Evolutionary conservation across 2,888 invertebrate species (phyloP).

Genomic region (Amphimallon solstitiale): DNA sequence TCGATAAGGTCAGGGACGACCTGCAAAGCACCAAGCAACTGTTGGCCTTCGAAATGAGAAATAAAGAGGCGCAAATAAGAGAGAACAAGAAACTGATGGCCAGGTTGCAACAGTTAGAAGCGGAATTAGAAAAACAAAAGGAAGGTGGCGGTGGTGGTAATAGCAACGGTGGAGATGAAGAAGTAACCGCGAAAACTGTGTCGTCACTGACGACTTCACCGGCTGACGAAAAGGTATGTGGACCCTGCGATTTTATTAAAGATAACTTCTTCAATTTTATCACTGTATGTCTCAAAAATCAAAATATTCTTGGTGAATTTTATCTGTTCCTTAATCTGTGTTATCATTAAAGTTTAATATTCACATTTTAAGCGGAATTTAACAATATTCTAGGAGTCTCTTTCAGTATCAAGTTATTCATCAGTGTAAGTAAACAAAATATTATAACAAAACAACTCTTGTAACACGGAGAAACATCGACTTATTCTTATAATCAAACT

Average conservation of each 20-base stretch:
- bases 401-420: no score
- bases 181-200: constrained; percentile 18
- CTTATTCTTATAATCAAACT: neutral
- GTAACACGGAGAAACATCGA: no score
- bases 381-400: no score
- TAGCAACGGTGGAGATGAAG: neutral
- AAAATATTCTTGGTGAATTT: neutral
- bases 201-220: constrained; percentile 41
- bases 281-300: no score
- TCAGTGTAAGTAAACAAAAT: no score
- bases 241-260: no score
- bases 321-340: neutral
- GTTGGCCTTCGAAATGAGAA: constrained; percentile 84
- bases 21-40: constrained; percentile 92
- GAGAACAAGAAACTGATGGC: constrained; percentile 86
- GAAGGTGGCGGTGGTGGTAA: constrained; percentile 2
- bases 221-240: constrained; percentile 58
- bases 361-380: no score
- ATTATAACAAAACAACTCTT: no score
- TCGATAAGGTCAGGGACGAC: constrained; percentile 89
- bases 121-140: constrained; percentile 76
- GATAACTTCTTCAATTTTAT: no score
- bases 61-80: constrained; percentile 80
- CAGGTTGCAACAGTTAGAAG: constrained; percentile 82
- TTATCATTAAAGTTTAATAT: neutral